A percentile compares a stretch with the other conserved stretches of the same genome.
phyloP scores from a whole-genome alignment of 2,113 vertebrate species.

The Pseudolaguvia tuberculata region DNA sequence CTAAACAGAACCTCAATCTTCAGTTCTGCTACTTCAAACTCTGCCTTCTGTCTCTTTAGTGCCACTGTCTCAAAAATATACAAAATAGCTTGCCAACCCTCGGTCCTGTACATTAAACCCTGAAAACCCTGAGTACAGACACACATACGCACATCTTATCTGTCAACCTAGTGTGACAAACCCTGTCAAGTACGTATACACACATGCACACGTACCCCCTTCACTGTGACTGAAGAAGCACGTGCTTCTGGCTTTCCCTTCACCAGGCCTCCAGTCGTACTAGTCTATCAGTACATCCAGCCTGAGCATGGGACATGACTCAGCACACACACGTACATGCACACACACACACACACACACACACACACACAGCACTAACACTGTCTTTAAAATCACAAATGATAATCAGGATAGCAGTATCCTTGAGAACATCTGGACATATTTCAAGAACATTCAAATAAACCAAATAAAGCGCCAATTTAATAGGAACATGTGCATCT shows the following conservation, averaged over 20 bases:
- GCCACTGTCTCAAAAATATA: no score
- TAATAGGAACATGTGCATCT: background rate
- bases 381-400: conserved; percentile 5
- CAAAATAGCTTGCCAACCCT: no score
- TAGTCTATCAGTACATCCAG: conserved; percentile 71
- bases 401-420: background rate
- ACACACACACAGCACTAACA: background rate
- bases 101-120: background rate
- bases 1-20: no score
- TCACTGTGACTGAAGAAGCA: background rate
- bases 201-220: background rate
- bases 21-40: no score
- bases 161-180: conserved; percentile 1
- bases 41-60: no score
- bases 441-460: background rate
- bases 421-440: background rate
- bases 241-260: conserved; percentile 52
- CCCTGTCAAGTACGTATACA: conserved; percentile 21
- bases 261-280: conserved; percentile 57
- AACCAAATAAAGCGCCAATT: background rate
- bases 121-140: conserved; percentile 1
- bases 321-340: conserved; percentile 65
- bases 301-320: conserved; percentile 78
- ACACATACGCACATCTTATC: conserved; percentile 18
- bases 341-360: conserved; percentile 14